phyloP scores from a whole-genome alignment of 2,888 invertebrate genomes.

The Barypeithes pellucidus region DNA sequence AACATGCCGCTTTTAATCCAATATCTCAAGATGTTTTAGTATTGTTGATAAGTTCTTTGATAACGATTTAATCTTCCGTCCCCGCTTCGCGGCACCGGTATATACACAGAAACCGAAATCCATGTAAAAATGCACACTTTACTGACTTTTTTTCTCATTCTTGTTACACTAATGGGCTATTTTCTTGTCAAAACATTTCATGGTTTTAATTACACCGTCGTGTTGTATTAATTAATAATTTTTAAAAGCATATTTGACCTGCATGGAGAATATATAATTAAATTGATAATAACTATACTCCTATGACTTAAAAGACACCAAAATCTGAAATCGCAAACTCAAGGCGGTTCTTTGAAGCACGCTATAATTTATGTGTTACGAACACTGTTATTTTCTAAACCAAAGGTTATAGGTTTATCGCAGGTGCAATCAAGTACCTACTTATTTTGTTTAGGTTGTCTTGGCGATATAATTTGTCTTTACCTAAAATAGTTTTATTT shows the following conservation, averaged over 20 bases:
- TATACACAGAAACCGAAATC: too few species aligned
- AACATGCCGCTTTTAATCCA: too few species aligned
- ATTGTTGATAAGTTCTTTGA: too few species aligned
- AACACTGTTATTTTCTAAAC: slow-evolving; percentile 10
- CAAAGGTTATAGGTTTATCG: neutral
- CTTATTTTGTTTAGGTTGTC: too few species aligned
- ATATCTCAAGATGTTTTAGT: too few species aligned
- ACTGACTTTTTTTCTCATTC: too few species aligned
- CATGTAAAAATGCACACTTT: too few species aligned
- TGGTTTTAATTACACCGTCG: neutral
- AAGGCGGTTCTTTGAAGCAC: neutral
- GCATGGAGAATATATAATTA: neutral
- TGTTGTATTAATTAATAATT: neutral
- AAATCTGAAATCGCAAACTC: neutral
- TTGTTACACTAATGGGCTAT: neutral
- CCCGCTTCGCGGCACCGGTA: too few species aligned
- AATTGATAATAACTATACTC: neutral
- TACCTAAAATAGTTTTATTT: too few species aligned
- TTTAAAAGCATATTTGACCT: neutral
- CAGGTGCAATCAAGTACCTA: neutral
- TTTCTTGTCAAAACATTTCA: slow-evolving; percentile 12
- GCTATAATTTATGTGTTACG: neutral
- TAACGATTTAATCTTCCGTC: too few species aligned
- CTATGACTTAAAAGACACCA: neutral
- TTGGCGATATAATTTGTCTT: too few species aligned